Base-by-base conservation (phyloP, 2,888 invertebrate genomes). In the Drosophila tripunctata region DNA sequence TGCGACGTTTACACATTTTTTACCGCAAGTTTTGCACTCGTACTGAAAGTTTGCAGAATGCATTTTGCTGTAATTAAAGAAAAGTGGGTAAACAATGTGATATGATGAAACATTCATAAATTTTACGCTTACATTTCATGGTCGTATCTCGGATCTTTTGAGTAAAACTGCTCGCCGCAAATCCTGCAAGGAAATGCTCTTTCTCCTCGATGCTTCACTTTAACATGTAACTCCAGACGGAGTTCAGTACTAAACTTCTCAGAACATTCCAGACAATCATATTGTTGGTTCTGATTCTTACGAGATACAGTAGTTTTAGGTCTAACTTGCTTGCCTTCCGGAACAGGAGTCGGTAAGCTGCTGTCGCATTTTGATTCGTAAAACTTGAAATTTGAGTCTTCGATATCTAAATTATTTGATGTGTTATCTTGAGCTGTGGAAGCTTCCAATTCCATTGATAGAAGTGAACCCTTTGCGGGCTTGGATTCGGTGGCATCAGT, bases 141-240 rank as follows among this genome's bases (percentile, higher is more conserved):
- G 1, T 89, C 84, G 24, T 81, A 81, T 2, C 88, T 76, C 6
- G 83, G 79, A 48, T 40, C 57, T 15, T 43, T 56, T 0, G 75
- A 69, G 12, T 43, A 57, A 80, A 89, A 41, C 73, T 79, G 41
- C 87, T 90, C 36, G 21, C 82, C 89, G 33, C 90, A 90, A 48
- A 74, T 87, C 43, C 75, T 73, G 52, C 90, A 90, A 27, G 68
- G 67, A 41, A 87, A 91, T 1, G 91, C 91, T 56, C 85, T 90
- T 1, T 90, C 89, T 45, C 90, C 91, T 1, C 89, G 88, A 50
- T 91, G 91, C 0, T 60, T 76, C 0, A 83, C 80, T 0, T 81
- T 63, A 6, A 75, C 21, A 33, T 83, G 82, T 36, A 87, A 17
- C 19, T 68, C 36, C 2, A 87, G 24, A 10, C 67, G 14, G 4